Percentiles rank a stretch among this genome's conserved stretches.
These are phyloP conservation scores for Scolopax rusticola DNA, from an alignment of 2,797 vertebrate genomes.

Conservation along the genomic window DNA sequence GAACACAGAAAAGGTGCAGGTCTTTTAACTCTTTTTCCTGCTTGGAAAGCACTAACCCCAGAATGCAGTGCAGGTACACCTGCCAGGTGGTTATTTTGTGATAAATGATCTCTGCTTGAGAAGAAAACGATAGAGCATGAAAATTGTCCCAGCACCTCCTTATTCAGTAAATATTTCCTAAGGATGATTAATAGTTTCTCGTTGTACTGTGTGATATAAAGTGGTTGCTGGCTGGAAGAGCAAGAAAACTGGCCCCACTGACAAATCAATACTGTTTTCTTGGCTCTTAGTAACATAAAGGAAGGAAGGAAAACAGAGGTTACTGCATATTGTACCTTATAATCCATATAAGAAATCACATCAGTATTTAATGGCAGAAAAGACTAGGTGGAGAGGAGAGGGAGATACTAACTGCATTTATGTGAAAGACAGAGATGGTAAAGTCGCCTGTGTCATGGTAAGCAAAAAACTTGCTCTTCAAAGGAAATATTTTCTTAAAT, in stretches of 20 bases:
- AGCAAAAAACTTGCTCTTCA: slow-evolving; percentile 16
- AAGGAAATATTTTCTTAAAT: slow-evolving; percentile 44
- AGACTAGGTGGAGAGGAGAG: background rate
- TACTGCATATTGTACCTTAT: background rate
- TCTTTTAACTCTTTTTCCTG: background rate
- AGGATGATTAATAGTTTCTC: background rate
- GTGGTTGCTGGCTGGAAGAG: background rate
- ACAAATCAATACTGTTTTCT: background rate
- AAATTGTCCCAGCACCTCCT: background rate
- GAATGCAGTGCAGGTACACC: background rate
- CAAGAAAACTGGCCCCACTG: background rate
- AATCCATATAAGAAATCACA: background rate
- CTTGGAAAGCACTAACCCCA: background rate
- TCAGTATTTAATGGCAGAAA: background rate
- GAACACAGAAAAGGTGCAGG: background rate
- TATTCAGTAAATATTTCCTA: background rate
- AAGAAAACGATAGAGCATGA: background rate
- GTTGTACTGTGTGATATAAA: background rate
- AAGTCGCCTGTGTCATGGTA: background rate
- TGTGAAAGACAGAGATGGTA: slow-evolving; percentile 10
- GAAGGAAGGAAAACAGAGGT: background rate
- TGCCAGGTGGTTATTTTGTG: background rate
- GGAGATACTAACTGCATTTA: background rate
- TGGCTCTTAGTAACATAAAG: background rate
- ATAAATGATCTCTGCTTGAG: background rate